These are phyloP conservation scores for Diloba caeruleocephala DNA, from an alignment of 2,888 invertebrate genomes.

Conservation along the genomic window DNA sequence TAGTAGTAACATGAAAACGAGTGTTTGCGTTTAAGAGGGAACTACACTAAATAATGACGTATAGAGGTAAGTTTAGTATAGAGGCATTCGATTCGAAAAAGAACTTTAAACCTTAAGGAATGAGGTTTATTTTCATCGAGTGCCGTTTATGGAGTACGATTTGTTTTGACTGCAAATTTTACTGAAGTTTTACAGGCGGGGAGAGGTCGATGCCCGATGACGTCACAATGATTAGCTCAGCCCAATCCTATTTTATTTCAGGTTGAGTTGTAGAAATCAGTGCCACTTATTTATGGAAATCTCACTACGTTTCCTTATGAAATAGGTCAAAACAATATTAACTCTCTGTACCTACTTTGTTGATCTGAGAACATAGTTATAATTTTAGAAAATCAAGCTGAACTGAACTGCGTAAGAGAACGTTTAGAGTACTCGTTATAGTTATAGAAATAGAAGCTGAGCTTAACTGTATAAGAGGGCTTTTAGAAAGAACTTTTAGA, in stretches of 20 bases:
- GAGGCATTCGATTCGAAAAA: constrained; percentile 42
- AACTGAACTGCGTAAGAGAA: no score
- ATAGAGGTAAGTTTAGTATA: constrained; percentile 22
- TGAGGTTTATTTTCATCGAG: constrained; percentile 52
- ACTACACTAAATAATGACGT: constrained; percentile 51
- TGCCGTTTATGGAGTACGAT: constrained; percentile 43
- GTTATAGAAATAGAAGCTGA: no score
- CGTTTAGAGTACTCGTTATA: no score
- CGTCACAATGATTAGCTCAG: constrained; percentile 71
- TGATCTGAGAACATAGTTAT: no score
- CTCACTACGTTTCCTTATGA: constrained; percentile 11
- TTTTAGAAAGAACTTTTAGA: no score
- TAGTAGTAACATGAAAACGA: constrained; percentile 65
- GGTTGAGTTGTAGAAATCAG: constrained; percentile 36
- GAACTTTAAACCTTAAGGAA: constrained; percentile 38
- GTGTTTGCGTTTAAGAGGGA: constrained; percentile 49
- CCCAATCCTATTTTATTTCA: constrained; percentile 54
- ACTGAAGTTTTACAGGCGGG: constrained; percentile 72
- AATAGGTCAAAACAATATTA: constrained; percentile 17
- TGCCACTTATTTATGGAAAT: constrained; percentile 30
- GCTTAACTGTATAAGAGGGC: no score
- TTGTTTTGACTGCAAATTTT: constrained; percentile 85
- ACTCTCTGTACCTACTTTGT: constrained; percentile 4
- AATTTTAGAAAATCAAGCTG: no score
- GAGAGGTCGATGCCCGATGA: constrained; percentile 78